Conservation (phyloP, 2,888 invertebrate genomes). For the Miltochrista miniata region DNA sequence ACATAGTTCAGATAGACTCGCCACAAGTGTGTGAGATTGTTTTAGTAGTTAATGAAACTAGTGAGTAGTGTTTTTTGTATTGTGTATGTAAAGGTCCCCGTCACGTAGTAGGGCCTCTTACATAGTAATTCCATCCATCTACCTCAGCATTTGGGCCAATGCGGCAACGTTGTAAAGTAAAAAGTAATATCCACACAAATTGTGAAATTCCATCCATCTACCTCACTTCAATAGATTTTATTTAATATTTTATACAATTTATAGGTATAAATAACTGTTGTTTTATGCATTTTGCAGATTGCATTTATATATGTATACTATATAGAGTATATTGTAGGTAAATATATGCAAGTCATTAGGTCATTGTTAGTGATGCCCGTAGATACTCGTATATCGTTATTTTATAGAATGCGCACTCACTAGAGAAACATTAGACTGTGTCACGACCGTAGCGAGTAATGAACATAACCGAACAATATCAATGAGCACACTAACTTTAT, state of each 20-base stretch:
- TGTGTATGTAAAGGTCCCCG: slow-evolving; percentile 71
- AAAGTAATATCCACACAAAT: slow-evolving; percentile 80
- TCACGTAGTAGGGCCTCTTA: slow-evolving; percentile 73
- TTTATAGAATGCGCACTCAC: slow-evolving; percentile 71
- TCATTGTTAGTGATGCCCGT: slow-evolving; percentile 75
- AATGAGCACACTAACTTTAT: slow-evolving; percentile 65
- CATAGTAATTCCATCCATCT: slow-evolving; percentile 85
- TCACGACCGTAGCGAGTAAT: slow-evolving; percentile 63
- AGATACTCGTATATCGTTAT: slow-evolving; percentile 53
- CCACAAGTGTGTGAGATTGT: slow-evolving; percentile 59
- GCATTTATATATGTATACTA: slow-evolving; percentile 81
- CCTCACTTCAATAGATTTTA: slow-evolving; percentile 87
- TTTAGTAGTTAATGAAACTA: slow-evolving; percentile 66
- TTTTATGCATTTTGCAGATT: slow-evolving; percentile 84
- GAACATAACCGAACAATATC: slow-evolving; percentile 51
- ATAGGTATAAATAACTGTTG: slow-evolving; percentile 82
- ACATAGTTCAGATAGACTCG: slow-evolving; percentile 56
- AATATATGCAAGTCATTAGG: slow-evolving; percentile 78
- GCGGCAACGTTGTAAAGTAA: slow-evolving; percentile 70
- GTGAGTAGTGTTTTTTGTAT: slow-evolving; percentile 75
- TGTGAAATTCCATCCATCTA: slow-evolving; percentile 89
- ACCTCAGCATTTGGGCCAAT: slow-evolving; percentile 83
- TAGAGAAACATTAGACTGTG: slow-evolving; percentile 66
- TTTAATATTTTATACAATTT: slow-evolving; percentile 84
- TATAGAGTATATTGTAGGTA: slow-evolving; percentile 82